These are phyloP conservation scores for Drosophila subobscura DNA, from an alignment of 1,140 invertebrate species.

Conservation along the genomic window DNA sequence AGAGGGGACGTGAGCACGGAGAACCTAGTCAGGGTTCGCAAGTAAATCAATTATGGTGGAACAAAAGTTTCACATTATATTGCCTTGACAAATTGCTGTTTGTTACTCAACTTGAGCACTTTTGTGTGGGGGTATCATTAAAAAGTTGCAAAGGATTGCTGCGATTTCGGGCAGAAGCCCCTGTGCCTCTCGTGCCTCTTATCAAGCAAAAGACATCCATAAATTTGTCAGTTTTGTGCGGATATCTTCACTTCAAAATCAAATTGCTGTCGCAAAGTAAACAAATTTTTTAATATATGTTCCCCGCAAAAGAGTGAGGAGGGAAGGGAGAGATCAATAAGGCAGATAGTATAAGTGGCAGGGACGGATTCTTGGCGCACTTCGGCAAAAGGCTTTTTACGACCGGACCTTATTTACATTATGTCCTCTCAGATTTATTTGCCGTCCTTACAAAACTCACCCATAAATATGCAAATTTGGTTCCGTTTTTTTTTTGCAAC, in stretches of 20 bases:
- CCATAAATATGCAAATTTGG: constrained; percentile 80
- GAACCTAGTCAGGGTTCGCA: constrained; percentile 5
- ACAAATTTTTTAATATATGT: constrained; percentile 58
- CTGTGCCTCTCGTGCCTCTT: background rate
- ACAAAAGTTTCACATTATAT: constrained; percentile 52
- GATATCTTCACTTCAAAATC: constrained; percentile 49
- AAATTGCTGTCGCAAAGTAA: constrained; percentile 68
- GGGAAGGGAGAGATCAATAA: constrained; percentile 60
- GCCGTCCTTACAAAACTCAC: constrained; percentile 56
- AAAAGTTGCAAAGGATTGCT: constrained; percentile 67
- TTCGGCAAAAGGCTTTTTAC: constrained; percentile 37
- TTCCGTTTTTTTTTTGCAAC: background rate
- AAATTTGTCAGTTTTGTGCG: constrained; percentile 53
- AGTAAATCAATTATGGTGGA: constrained; percentile 78
- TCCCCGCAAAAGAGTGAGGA: constrained; percentile 5
- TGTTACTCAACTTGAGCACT: constrained; percentile 52
- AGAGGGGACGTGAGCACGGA: background rate
- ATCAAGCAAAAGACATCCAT: constrained; percentile 48
- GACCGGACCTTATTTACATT: constrained; percentile 66
- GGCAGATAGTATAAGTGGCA: constrained; percentile 48
- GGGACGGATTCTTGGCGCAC: constrained; percentile 44
- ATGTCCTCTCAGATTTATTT: constrained; percentile 69
- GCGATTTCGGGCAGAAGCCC: constrained; percentile 32
- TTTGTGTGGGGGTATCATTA: constrained; percentile 49
- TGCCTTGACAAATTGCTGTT: constrained; percentile 65